phyloP scores from a whole-genome alignment of 2,888 invertebrate species.

The Abscondita cerata region DNA sequence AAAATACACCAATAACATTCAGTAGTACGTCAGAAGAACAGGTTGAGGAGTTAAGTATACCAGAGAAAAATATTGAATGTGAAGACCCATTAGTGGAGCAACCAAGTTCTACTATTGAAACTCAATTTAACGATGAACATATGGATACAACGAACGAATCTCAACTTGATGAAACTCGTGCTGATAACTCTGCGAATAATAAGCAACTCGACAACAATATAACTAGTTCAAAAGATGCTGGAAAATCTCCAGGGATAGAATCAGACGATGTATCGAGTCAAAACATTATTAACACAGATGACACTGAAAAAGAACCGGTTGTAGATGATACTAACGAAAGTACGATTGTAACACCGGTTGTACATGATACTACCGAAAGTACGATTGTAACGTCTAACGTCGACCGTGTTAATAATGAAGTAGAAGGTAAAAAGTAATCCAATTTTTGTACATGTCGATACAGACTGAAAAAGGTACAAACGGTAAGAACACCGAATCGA shows the following conservation, averaged over 20 bases:
- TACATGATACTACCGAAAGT: too few relatives aligned
- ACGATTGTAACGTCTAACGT: not conserved
- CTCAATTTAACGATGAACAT: not conserved
- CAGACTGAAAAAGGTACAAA: conserved; percentile 35
- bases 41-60: too few relatives aligned
- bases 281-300: not conserved
- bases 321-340: too few relatives aligned
- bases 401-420: conserved; percentile 17
- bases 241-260: not conserved
- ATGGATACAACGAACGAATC: not conserved
- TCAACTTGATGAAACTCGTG: not conserved
- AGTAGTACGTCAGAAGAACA: too few relatives aligned
- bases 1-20: too few relatives aligned
- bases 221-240: too few relatives aligned
- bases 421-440: conserved; percentile 35
- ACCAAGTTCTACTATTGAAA: not conserved
- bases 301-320: conserved; percentile 7
- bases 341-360: too few relatives aligned
- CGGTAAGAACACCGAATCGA: conserved; percentile 27
- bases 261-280: not conserved
- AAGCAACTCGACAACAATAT: too few relatives aligned
- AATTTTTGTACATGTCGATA: conserved; percentile 39
- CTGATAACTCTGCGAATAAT: too few relatives aligned
- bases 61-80: not conserved
- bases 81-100: not conserved